Evolutionary conservation across 53 echinoderm and acorn worm species (phyloP).

Genomic region (Echinometra lucunter): DNA sequence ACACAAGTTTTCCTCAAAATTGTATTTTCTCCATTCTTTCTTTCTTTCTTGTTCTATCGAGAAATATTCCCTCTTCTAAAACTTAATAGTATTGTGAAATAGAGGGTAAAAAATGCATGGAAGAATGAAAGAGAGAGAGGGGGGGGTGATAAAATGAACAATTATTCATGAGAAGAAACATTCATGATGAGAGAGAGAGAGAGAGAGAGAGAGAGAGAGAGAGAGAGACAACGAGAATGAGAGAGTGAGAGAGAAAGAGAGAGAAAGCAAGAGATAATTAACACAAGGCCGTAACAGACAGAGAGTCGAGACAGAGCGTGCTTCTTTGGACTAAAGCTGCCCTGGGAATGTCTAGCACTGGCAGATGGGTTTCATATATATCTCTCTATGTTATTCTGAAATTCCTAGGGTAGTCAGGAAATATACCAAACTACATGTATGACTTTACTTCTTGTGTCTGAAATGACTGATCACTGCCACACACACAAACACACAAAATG

Average conservation of each 20-base stretch:
- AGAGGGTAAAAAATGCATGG: no score
- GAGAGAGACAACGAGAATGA: neutral
- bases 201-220: neutral
- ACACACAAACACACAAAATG: neutral
- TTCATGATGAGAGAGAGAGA: no score
- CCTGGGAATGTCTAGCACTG: constrained; percentile 33
- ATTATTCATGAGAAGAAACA: no score
- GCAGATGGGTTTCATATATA: constrained; percentile 27
- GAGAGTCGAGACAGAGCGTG: neutral
- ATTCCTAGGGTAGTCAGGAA: constrained; percentile 20
- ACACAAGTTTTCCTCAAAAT: no score
- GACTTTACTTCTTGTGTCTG: neutral
- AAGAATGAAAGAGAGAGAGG: no score
- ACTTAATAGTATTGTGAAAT: no score
- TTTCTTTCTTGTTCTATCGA: no score
- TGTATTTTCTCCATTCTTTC: no score
- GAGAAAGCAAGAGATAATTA: neutral
- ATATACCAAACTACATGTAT: constrained; percentile 7
- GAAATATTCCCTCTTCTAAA: no score
- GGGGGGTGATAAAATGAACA: no score
- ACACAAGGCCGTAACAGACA: no score
- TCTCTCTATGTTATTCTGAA: neutral
- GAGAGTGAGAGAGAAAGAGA: neutral
- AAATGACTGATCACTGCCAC: neutral
- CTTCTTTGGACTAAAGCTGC: neutral